These are phyloP conservation scores for Popillia japonica DNA, from an alignment of 1,140 invertebrate species.

Conservation along the genomic window DNA sequence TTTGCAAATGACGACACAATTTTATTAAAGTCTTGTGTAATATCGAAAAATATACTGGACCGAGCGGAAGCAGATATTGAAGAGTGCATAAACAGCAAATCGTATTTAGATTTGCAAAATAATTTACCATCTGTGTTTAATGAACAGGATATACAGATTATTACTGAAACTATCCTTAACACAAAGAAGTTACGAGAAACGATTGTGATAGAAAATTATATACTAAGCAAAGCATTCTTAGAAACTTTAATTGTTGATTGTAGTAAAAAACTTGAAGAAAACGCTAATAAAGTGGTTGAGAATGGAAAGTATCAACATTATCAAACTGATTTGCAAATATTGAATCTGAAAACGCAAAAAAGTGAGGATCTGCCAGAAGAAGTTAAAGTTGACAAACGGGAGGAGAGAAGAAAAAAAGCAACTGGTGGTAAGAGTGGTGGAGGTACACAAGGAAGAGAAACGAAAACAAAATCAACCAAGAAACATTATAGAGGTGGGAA, in stretches of 20 bases:
- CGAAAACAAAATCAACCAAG: slow-evolving; percentile 97
- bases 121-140: slow-evolving; percentile 83
- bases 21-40: slow-evolving; percentile 79
- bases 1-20: slow-evolving; percentile 77
- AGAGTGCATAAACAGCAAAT: slow-evolving; percentile 78
- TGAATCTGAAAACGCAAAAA: slow-evolving; percentile 59
- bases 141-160: slow-evolving; percentile 75
- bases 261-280: slow-evolving; percentile 72
- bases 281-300: slow-evolving; percentile 76
- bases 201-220: slow-evolving; percentile 64
- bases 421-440: slow-evolving; percentile 86
- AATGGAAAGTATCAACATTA: slow-evolving; percentile 72
- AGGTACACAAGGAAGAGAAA: slow-evolving; percentile 91
- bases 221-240: slow-evolving; percentile 73
- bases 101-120: slow-evolving; percentile 81
- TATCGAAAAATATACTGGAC: slow-evolving; percentile 77
- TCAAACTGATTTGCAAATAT: slow-evolving; percentile 68
- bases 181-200: slow-evolving; percentile 62
- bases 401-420: slow-evolving; percentile 89
- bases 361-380: slow-evolving; percentile 53
- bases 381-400: slow-evolving; percentile 86
- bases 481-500: slow-evolving; percentile 62
- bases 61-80: slow-evolving; percentile 86
- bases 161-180: slow-evolving; percentile 73
- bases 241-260: slow-evolving; percentile 75